Percentiles rank a stretch among this genome's conserved stretches.
Evolutionary conservation across 2,888 invertebrate genomes (phyloP).

Genomic region (Lottia gigantea): DNA sequence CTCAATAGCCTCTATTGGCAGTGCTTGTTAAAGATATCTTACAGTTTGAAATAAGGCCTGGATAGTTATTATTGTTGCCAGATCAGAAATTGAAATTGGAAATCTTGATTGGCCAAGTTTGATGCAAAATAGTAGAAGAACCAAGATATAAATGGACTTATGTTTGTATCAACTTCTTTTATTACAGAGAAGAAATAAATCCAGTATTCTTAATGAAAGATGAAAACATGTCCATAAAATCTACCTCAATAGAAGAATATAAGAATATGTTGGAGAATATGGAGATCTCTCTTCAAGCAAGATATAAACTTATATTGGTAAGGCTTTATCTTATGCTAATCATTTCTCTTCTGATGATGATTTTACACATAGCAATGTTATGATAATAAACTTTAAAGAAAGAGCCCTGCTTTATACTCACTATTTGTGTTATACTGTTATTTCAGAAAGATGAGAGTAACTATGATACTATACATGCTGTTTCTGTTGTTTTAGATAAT

Average conservation of each 20-base stretch:
- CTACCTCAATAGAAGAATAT: slow-evolving; percentile 2
- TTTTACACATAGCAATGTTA: no score
- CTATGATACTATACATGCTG: slow-evolving; percentile 26
- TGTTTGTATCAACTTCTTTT: no score
- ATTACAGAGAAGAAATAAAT: not conserved
- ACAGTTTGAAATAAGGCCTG: not conserved
- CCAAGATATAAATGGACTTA: no score
- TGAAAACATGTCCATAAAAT: not conserved
- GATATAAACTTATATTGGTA: not conserved
- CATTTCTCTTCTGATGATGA: no score
- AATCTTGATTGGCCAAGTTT: no score
- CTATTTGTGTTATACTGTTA: not conserved
- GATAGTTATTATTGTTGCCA: no score
- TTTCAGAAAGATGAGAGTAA: slow-evolving; percentile 24
- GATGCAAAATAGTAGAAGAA: no score
- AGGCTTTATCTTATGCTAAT: not conserved
- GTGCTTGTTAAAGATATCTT: slow-evolving; percentile 19
- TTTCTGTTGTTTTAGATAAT: slow-evolving; percentile 22
- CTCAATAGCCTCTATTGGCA: slow-evolving; percentile 10
- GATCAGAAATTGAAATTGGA: no score
- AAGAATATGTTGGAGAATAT: slow-evolving; percentile 2
- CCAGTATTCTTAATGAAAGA: not conserved
- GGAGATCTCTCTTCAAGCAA: not conserved
- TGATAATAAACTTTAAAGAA: no score
- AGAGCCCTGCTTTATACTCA: no score